Conservation (phyloP, 2,113 vertebrate genomes). For the Azemiops feae region DNA sequence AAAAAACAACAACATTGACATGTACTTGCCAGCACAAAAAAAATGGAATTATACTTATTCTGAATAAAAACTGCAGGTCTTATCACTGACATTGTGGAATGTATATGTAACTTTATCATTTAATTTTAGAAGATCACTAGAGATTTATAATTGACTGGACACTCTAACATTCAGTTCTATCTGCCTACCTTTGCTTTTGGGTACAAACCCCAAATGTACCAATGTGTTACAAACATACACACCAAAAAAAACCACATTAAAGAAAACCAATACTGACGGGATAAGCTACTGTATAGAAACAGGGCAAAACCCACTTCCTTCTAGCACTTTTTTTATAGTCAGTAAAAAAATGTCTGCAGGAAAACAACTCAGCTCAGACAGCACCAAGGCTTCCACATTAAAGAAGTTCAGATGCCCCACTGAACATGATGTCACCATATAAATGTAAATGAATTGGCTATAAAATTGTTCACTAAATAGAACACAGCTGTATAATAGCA, state of each 20-base stretch:
- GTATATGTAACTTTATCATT: background rate
- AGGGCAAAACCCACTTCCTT: background rate
- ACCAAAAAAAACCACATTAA: background rate
- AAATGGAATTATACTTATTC: background rate
- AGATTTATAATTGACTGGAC: background rate
- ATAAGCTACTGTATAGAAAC: background rate
- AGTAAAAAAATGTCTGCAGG: background rate
- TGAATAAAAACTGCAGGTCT: background rate
- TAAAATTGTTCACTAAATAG: background rate
- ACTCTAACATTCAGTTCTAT: background rate
- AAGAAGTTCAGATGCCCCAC: background rate
- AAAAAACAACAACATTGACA: background rate
- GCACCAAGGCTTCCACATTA: background rate
- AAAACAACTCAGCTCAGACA: background rate
- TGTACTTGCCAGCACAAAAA: background rate
- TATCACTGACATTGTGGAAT: background rate
- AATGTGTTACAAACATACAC: background rate
- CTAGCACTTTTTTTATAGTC: background rate
- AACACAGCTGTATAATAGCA: background rate
- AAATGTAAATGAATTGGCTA: background rate
- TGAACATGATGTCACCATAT: background rate
- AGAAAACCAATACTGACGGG: background rate
- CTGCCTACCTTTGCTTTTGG: background rate
- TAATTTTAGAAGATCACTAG: background rate
- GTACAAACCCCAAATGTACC: accelerated